phyloP scores from a whole-genome alignment of 2,113 vertebrate species.

The Rynchops niger region DNA sequence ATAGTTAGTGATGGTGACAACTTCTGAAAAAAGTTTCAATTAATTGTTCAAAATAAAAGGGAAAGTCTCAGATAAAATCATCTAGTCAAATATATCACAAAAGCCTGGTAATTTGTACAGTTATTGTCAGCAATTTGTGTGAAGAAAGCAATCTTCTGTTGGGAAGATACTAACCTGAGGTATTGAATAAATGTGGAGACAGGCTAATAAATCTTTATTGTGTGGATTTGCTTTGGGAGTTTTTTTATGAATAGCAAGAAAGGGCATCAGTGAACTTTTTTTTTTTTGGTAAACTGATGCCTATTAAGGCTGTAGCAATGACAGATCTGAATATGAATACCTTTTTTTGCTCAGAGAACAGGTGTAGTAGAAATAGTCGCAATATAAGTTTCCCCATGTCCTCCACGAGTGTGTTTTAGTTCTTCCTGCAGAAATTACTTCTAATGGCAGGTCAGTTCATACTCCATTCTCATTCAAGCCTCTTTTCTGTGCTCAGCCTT shows the following conservation, averaged over 20 bases:
- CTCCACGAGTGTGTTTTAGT: not conserved
- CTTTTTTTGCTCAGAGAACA: not conserved
- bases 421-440: slow-evolving; percentile 8
- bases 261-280: not conserved
- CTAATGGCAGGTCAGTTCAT: not conserved
- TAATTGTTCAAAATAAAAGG: not conserved
- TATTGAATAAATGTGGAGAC: not conserved
- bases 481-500: not conserved
- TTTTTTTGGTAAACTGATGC: not conserved
- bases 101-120: not conserved
- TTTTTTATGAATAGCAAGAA: not conserved
- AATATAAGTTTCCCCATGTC: not conserved
- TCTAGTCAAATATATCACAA: not conserved
- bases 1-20: not conserved
- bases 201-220: not conserved
- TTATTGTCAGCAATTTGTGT: not conserved
- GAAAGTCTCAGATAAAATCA: not conserved
- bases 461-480: not conserved
- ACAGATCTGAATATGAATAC: not conserved
- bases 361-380: not conserved
- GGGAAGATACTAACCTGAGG: not conserved
- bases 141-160: not conserved
- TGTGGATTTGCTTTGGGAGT: not conserved
- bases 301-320: not conserved
- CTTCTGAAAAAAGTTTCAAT: not conserved